Evolutionary conservation across 2,888 invertebrate genomes (phyloP).

Genomic region (Cancer borealis): DNA sequence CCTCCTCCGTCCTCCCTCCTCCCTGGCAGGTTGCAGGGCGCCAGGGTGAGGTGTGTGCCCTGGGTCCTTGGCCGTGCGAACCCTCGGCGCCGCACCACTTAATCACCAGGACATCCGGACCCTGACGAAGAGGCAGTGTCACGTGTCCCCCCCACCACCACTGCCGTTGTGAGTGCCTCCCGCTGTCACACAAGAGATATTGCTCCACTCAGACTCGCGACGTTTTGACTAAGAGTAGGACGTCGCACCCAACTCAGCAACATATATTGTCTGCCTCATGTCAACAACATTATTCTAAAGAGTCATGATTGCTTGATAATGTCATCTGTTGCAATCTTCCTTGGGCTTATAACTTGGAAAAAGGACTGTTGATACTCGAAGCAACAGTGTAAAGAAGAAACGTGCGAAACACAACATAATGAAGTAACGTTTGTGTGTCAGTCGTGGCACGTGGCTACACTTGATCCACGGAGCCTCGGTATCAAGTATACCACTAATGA

Average conservation of each 20-base stretch:
- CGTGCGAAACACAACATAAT: not conserved
- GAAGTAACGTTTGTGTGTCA: not conserved
- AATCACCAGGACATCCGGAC: conserved; percentile 13
- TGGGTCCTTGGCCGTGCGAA: not conserved
- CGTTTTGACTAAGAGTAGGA: not conserved
- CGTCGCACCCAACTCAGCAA: not conserved
- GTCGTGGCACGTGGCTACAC: not conserved
- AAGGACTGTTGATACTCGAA: not conserved
- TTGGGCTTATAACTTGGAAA: not conserved
- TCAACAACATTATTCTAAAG: not conserved
- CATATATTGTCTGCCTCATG: not conserved
- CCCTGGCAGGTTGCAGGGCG: not conserved
- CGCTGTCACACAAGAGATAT: not conserved
- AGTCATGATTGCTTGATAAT: not conserved
- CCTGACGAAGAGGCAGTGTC: conserved; percentile 29
- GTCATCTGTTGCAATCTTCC: not conserved
- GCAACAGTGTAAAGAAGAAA: not conserved
- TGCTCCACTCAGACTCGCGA: not conserved
- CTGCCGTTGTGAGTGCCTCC: not conserved
- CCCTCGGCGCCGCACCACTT: not conserved
- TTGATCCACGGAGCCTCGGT: not conserved
- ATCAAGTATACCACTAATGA: not conserved
- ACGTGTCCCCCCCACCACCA: not conserved
- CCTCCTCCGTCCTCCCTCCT: not conserved
- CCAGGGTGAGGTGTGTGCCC: not conserved